These are phyloP conservation scores for Falcaria lacertinaria DNA, from an alignment of 2,888 invertebrate genomes.

Conservation along the genomic window DNA sequence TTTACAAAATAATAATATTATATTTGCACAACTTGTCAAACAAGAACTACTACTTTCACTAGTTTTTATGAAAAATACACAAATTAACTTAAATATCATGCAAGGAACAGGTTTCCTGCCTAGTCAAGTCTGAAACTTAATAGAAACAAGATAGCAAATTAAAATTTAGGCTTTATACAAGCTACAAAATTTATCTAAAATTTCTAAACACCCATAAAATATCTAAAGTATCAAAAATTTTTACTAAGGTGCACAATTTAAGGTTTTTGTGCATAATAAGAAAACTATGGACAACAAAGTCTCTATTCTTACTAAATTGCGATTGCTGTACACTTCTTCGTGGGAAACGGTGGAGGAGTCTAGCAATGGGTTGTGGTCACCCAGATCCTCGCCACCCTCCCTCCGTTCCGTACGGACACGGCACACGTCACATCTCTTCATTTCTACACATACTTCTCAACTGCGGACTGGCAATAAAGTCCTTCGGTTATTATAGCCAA, in stretches of 20 bases:
- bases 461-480: conserved; percentile 63
- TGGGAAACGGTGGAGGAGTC: conserved; percentile 51
- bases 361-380: conserved; percentile 62
- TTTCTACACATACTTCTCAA: conserved; percentile 73
- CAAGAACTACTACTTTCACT: no score
- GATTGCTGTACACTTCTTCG: conserved; percentile 60
- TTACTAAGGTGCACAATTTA: conserved; percentile 19
- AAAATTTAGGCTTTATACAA: no score
- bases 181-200: no score
- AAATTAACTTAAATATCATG: no score
- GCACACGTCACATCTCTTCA: conserved; percentile 71
- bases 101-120: no score
- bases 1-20: no score
- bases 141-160: no score
- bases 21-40: no score
- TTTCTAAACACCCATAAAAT: no score
- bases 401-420: conserved; percentile 56
- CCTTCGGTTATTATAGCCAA: conserved; percentile 31
- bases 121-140: no score
- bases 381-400: conserved; percentile 26
- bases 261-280: conserved; percentile 9
- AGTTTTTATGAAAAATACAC: no score
- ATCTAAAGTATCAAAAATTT: no score
- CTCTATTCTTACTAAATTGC: conserved; percentile 59
- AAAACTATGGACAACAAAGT: conserved; percentile 39